These are phyloP conservation scores for Struthidea cinerea DNA, from an alignment of 2,113 vertebrate genomes.

Conservation along the genomic window DNA sequence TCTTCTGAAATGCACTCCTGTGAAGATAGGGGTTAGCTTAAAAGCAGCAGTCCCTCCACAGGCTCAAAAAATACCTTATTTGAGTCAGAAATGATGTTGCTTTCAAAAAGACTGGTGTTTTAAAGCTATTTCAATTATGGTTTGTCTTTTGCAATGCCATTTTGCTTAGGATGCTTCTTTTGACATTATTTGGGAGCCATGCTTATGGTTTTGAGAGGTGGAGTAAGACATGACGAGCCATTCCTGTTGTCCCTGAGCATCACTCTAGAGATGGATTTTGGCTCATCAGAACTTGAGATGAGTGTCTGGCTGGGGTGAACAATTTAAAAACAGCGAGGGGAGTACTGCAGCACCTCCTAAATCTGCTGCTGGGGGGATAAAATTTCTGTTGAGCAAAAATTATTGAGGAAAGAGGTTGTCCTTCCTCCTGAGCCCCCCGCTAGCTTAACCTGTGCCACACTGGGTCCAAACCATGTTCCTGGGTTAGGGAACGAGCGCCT, in stretches of 20 bases:
- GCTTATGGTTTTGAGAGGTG: background rate
- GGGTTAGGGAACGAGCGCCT: background rate
- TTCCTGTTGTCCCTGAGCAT: background rate
- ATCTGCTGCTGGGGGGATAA: background rate
- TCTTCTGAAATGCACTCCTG: background rate
- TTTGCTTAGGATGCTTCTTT: background rate
- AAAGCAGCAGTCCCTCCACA: background rate
- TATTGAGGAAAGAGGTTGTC: background rate
- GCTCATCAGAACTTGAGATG: background rate
- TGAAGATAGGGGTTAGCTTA: background rate
- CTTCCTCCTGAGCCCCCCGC: background rate
- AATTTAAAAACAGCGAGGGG: background rate
- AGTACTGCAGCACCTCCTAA: background rate
- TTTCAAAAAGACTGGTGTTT: background rate
- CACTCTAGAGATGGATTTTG: background rate
- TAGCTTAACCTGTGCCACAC: background rate
- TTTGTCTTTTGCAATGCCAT: background rate
- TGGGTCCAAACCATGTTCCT: background rate
- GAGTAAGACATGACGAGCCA: background rate
- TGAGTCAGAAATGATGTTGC: background rate
- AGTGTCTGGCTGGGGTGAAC: background rate
- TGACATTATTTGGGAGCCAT: background rate
- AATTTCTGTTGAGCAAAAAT: background rate
- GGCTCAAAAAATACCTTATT: background rate
- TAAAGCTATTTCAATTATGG: background rate